Evolutionary conservation across 2,888 invertebrate genomes (phyloP).

Genomic region (Cephalotes varians): DNA sequence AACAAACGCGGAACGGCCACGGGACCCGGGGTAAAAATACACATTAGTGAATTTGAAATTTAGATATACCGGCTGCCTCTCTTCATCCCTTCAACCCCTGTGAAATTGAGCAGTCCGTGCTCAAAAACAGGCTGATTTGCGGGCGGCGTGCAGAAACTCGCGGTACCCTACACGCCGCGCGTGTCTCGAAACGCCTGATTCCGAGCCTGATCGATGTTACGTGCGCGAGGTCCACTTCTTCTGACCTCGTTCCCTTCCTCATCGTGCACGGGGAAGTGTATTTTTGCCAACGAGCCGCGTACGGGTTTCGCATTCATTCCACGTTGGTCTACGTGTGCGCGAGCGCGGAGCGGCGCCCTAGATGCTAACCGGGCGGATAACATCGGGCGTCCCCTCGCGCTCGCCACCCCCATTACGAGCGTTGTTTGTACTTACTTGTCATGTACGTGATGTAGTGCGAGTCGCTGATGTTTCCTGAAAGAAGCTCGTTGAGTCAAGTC

Average conservation of each 20-base stretch:
- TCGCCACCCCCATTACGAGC: conserved; percentile 16
- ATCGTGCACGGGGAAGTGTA: conserved; percentile 27
- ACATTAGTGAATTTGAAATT: conserved; percentile 85
- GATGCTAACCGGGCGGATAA: conserved; percentile 39
- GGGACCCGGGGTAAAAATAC: conserved; percentile 81
- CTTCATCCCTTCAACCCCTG: not conserved
- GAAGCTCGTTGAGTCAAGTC: conserved; percentile 81
- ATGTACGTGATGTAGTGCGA: conserved; percentile 85
- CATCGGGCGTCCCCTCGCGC: conserved; percentile 32
- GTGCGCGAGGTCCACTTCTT: conserved; percentile 52
- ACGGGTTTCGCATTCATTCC: conserved; percentile 38
- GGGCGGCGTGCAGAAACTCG: conserved; percentile 19
- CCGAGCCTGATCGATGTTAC: conserved; percentile 53
- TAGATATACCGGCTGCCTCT: conserved; percentile 77
- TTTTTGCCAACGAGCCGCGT: conserved; percentile 48
- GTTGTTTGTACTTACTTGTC: conserved; percentile 83
- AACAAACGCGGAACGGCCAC: conserved; percentile 44
- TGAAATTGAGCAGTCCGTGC: conserved; percentile 68
- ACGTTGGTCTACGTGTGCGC: conserved; percentile 31
- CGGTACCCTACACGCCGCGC: conserved; percentile 8
- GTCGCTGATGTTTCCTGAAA: conserved; percentile 85
- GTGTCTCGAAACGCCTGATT: conserved; percentile 33
- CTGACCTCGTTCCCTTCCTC: conserved; percentile 29
- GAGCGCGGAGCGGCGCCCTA: conserved; percentile 42
- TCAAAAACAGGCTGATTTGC: conserved; percentile 71